A percentile compares a stretch with the other conserved stretches of the same genome.
phyloP scores from a whole-genome alignment of 2,797 vertebrate genomes.

The Sciurus vulgaris region DNA sequence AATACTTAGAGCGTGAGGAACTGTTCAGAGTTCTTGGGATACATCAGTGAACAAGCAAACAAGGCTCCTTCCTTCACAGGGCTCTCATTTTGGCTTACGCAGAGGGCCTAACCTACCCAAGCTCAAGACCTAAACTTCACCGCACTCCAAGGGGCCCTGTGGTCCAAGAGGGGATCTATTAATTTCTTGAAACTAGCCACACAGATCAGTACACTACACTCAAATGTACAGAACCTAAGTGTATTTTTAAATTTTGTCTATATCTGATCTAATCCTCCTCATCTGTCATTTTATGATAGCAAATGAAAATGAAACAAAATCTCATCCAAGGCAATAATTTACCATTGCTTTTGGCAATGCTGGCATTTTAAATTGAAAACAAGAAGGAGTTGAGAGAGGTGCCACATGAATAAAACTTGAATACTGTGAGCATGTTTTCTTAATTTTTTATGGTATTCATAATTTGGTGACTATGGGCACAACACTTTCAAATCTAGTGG shows the following conservation, averaged over 20 bases:
- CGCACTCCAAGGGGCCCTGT: background rate
- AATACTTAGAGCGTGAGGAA: background rate
- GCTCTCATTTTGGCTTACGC: background rate
- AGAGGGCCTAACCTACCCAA: background rate
- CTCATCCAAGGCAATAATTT: background rate
- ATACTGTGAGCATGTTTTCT: background rate
- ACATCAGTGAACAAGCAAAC: background rate
- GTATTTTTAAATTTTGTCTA: background rate
- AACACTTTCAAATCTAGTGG: background rate
- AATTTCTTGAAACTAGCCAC: background rate
- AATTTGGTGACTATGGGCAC: background rate
- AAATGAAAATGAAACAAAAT: conserved; percentile 43
- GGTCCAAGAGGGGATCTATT: background rate
- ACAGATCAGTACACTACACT: background rate
- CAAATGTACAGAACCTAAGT: background rate
- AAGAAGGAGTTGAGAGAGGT: background rate
- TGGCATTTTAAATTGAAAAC: background rate
- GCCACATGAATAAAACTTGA: background rate
- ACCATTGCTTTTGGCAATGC: background rate
- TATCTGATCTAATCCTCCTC: background rate
- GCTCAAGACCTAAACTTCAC: background rate
- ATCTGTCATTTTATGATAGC: background rate
- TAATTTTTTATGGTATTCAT: background rate
- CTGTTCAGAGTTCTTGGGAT: background rate
- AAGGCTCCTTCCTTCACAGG: background rate